Base-by-base conservation (phyloP, 2,888 invertebrate genomes). In the Cyrtodaria siliqua region DNA sequence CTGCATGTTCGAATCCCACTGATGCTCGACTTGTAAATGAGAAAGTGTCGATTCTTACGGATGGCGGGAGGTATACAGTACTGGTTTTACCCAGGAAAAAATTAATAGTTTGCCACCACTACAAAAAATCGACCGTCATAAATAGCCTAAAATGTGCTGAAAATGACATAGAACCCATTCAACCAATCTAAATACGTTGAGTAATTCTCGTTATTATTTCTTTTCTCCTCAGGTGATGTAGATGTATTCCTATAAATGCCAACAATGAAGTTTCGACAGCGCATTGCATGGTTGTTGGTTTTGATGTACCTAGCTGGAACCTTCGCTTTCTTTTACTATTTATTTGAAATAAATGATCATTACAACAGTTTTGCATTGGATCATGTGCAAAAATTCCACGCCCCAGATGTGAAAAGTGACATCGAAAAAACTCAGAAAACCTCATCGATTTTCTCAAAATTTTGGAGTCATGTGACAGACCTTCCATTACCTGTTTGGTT, bases 211-310 rank as follows among this genome's bases (percentile, higher is more conserved):
- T n/a, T n/a, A n/a, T n/a, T n/a, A n/a, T n/a, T n/a, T n/a, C n/a
- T n/a, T n/a, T n/a, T 33, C 20, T 44, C 20, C n/a, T 6, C 44
- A 44, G 44, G 44, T 44, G 44, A 44, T 44, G 44, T 44, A 16
- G 20, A 6, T 9, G 16, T 16, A 44, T 44, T 6, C 6, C 6
- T 4, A 8, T 33, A 4, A 12, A 4, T 4, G 12, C 4, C 6
- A 6, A 87, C 50, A 29, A 91, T 91, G 91, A 90, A 91, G 53
- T 92, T 92, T 78, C 86, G 91, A 62, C 91, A 91, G 84, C 81
- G 91, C 24, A 66, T 91, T n/a, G 90, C 91, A 4, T 92, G 91
- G 91, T 59, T 92, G 24, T 42, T 86, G 63, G 86, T 89, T 33
- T 56, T 84, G 12, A 14, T 86, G 6, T 92, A 87, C 78, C 82